Conservation (phyloP, 2,113 vertebrate species). For the Shinisaurus crocodilurus region DNA sequence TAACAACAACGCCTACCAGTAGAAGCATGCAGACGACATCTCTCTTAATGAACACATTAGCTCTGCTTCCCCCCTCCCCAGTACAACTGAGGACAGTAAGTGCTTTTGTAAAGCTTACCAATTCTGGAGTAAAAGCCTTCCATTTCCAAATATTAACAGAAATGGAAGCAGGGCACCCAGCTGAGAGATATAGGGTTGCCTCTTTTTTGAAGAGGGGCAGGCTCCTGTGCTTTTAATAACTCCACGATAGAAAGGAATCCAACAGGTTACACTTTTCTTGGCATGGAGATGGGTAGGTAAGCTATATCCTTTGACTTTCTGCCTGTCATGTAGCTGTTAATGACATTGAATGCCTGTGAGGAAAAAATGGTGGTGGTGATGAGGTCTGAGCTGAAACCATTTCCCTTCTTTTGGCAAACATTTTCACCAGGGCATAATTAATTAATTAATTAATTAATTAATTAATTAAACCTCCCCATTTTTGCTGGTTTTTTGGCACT, state of each 20-base stretch:
- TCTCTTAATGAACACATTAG: conserved; percentile 11
- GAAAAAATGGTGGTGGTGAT: not conserved
- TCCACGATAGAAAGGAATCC: not conserved
- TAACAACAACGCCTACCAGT: not conserved
- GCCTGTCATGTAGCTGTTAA: not conserved
- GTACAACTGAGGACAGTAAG: not conserved
- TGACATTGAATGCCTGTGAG: not conserved
- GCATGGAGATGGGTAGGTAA: not conserved
- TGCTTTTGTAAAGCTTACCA: not conserved
- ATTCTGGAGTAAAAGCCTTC: conserved; percentile 12
- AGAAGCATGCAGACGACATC: not conserved
- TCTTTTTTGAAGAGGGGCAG: too few relatives aligned
- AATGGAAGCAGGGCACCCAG: not conserved
- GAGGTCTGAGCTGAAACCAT: too few relatives aligned
- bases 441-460: too few relatives aligned
- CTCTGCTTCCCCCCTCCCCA: not conserved
- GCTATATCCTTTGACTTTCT: not conserved
- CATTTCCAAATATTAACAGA: not conserved
- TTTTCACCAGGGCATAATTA: not conserved
- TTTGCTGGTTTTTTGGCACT: not conserved
- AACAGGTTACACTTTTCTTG: not conserved
- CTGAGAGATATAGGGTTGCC: not conserved
- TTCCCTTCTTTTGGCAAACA: too few relatives aligned
- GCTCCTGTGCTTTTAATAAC: not conserved
- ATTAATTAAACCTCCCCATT: not conserved